Base-by-base conservation (phyloP, 2,797 vertebrate genomes). In the Mormyrops boulengeri region DNA sequence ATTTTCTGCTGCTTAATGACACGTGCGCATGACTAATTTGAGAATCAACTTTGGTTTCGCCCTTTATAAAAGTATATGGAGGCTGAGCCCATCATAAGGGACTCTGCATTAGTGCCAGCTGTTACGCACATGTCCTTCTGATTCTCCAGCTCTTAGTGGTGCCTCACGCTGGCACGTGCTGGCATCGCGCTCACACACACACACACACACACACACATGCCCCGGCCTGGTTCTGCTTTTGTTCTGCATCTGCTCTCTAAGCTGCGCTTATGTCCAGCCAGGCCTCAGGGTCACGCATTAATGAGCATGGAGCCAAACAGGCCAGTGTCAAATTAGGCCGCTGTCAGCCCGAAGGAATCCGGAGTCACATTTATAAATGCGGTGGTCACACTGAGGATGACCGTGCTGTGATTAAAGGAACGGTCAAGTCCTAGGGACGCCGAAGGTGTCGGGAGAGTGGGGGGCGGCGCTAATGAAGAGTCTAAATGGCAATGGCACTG, bases 311-410 rank as follows among this genome's bases (percentile, higher is more conserved):
- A 19, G 19, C 55, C 84, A 85, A 77, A 69, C 47, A 57, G 82
- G 14, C 38, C 49, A 26, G 17, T 86, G 82, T 84, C 85, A 90
- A 89, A 55, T 89, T 19, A 89, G 82, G 62, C 49, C 88, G 85
- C 9, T 86, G 88, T 90, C 89, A 90, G 89, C 55, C 84, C 50
- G 50, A 86, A 80, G 88, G 90, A 82, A 38, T 66, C 19, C 57
- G 60, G 55, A 86, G 88, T 89, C 80, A 90, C 73, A 44, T 62
- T 50, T 84, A 84, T 88, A 88, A 90, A 88, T 87, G 57, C 44
- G n/a, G 86, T 19, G 50, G 55, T 57, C 55, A 66, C 82, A 89
- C 47, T 73, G 82, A 88, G 66, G 88, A 89, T 57, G 62, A 19
- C 77, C 82, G 14, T 66, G 19, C 88, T 89, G 60, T 86, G 88